phyloP scores from a whole-genome alignment of 2,888 invertebrate genomes.

The Heliconius sara region DNA sequence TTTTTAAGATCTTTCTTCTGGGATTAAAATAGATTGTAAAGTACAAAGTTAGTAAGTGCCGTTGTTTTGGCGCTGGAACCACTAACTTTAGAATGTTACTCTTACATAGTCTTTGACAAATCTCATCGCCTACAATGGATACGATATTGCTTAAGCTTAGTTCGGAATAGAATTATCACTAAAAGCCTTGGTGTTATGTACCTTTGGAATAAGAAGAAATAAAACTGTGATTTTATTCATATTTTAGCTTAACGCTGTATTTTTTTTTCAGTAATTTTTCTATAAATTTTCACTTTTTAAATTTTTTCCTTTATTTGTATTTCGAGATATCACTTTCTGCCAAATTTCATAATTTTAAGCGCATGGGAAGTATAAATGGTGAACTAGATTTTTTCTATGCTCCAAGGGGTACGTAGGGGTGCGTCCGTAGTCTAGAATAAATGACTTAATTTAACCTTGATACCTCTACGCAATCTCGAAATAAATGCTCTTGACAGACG shows the following conservation, averaged over 20 bases:
- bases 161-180: background rate
- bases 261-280: no score
- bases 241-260: background rate
- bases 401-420: no score
- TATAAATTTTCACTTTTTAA: no score
- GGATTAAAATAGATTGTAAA: slow-evolving; percentile 29
- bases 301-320: no score
- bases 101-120: slow-evolving; percentile 20
- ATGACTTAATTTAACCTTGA: no score
- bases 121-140: slow-evolving; percentile 3
- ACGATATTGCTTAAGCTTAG: slow-evolving; percentile 10
- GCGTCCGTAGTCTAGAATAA: no score
- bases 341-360: no score
- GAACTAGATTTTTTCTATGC: no score
- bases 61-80: slow-evolving; percentile 27
- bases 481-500: no score
- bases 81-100: slow-evolving; percentile 14
- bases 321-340: no score
- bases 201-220: background rate
- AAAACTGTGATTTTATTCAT: background rate
- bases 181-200: background rate
- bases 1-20: slow-evolving; percentile 24
- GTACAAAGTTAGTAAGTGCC: slow-evolving; percentile 27
- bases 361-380: no score
- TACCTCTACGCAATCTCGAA: no score